Percentiles rank a stretch among this genome's conserved stretches.
Evolutionary conservation across 2,797 vertebrate species (phyloP).

Genomic region (Kryptolebias ocellatus): DNA sequence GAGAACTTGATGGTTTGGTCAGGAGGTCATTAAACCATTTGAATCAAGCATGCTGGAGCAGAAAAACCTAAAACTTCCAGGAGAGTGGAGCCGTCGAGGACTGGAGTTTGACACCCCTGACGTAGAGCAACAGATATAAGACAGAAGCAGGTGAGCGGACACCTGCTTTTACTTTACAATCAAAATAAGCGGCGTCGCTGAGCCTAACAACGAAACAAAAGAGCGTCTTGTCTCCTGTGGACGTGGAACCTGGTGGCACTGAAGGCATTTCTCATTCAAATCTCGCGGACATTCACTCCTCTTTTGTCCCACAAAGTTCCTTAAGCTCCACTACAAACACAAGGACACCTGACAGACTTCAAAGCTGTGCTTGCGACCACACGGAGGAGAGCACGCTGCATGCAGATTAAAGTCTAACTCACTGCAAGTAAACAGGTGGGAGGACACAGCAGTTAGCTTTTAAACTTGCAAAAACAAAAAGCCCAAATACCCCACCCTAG

Average conservation of each 20-base stretch:
- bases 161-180: conserved; percentile 35
- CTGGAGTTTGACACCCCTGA: too few relatives aligned
- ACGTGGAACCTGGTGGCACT: conserved; percentile 62
- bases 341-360: background rate
- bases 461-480: conserved; percentile 25
- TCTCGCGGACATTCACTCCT: background rate
- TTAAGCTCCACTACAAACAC: conserved; percentile 17
- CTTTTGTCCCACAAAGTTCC: conserved; percentile 34
- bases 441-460: conserved; percentile 89
- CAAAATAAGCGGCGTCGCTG: conserved; percentile 14
- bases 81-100: too few relatives aligned
- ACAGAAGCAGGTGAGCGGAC: background rate
- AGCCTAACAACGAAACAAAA: conserved; percentile 10
- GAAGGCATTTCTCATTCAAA: conserved; percentile 45
- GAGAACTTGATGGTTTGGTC: too few relatives aligned
- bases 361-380: background rate
- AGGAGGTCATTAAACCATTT: too few relatives aligned
- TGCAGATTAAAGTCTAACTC: conserved; percentile 81
- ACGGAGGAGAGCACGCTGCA: conserved; percentile 30
- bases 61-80: too few relatives aligned
- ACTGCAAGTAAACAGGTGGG: conserved; percentile 85
- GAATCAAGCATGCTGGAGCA: too few relatives aligned
- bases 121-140: background rate
- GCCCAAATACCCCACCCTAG: conserved; percentile 66
- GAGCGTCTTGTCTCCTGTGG: conserved; percentile 17